These are phyloP conservation scores for Agriopis aurantiaria DNA, from an alignment of 2,888 invertebrate species.

Conservation along the genomic window DNA sequence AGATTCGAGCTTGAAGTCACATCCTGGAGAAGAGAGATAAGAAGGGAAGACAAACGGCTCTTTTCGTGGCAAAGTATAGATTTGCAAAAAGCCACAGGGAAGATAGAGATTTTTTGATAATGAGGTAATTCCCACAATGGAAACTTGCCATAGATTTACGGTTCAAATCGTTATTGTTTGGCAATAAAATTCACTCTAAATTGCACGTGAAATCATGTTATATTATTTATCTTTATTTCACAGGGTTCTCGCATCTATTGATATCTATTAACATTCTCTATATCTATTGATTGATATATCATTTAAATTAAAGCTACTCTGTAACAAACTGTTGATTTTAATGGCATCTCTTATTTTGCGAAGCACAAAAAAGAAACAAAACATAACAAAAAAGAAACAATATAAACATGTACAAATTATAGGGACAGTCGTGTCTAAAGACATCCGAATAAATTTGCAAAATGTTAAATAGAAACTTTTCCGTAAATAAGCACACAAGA, in stretches of 20 bases:
- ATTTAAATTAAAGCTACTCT: too few relatives aligned
- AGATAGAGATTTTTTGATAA: conserved; percentile 44
- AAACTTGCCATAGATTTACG: neutral
- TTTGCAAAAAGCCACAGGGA: conserved; percentile 50
- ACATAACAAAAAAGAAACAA: neutral
- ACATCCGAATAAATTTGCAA: conserved; percentile 19
- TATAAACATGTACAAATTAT: conserved; percentile 1
- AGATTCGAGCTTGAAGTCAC: conserved; percentile 60
- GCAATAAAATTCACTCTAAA: too few relatives aligned
- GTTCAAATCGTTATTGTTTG: conserved; percentile 2
- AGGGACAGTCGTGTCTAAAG: conserved; percentile 1
- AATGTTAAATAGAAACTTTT: conserved; percentile 18
- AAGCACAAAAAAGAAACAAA: too few relatives aligned
- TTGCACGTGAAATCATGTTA: too few relatives aligned
- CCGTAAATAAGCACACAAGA: conserved; percentile 23
- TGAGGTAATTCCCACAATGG: conserved; percentile 11
- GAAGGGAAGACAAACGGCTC: conserved; percentile 68
- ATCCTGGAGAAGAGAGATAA: conserved; percentile 66
- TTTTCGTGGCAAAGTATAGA: conserved; percentile 59
- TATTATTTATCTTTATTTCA: too few relatives aligned
- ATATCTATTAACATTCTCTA: too few relatives aligned
- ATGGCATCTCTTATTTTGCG: too few relatives aligned
- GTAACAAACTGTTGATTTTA: too few relatives aligned
- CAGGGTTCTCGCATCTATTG: too few relatives aligned
- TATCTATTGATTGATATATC: too few relatives aligned